Base-by-base conservation (phyloP, 2,888 invertebrate species). In the Lordiphosa andalusiaca region DNA sequence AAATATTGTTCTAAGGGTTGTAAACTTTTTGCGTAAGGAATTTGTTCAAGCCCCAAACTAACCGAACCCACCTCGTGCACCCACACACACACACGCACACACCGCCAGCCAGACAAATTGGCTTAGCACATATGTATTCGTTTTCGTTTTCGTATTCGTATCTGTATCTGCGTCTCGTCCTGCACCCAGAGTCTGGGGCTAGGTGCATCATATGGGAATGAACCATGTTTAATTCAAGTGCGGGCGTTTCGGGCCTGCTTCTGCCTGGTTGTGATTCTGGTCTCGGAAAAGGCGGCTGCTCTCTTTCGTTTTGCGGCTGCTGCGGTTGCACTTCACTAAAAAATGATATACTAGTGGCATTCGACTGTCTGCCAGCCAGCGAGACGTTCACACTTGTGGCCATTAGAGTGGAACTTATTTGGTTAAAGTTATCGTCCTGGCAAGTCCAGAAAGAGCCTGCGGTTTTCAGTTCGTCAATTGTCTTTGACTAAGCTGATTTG, bases 201-300 rank as follows among this genome's bases (percentile, higher is more conserved):
- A 21, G 40, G 47, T 68, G 68, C 60, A 58, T 64, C 44, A 30
- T 30, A 30, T 30, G 53, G 62, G 38, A 57, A 62, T 62, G 69
- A 71, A 64, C 68, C 76, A 77, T 77, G 63, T 77, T 77, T 80
- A 77, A 77, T 80, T 77, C 80, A 67, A 83, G 67, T 66, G 80
- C 59, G 67, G 70, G 65, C 61, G 55, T 55, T 66, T 65, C 65
- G 59, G 54, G 53, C 56, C 55, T 52, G 25, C 51, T 54, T 44
- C 36, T 19, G 21, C 7, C 23, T 42, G 46, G 35, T 25, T 54
- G n/a, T 25, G 33, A 41, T 47, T 56, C 13, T 38, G 51, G 44
- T 60, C 51, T 60, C 53, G 57, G 33, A 36, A 39, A 30, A 48
- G 42, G 58, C 52, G 50, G 53, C 64, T 60, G 61, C 60, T 61